Conservation (phyloP, 2,888 invertebrate genomes). For the Heliconius charithonia region DNA sequence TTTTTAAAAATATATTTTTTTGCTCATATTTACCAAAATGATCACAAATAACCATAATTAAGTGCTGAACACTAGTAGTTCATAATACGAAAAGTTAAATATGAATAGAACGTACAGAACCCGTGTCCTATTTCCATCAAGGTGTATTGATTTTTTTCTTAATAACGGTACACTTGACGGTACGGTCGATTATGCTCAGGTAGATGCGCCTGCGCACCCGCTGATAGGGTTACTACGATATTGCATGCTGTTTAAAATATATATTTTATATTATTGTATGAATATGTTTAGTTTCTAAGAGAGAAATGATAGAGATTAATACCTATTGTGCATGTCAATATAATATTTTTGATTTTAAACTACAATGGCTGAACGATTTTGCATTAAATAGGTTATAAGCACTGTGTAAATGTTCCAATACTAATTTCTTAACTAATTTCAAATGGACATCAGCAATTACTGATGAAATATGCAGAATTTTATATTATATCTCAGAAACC, state of each 20-base stretch:
- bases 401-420: not conserved
- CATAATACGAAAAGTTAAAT: not conserved
- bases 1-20: no score
- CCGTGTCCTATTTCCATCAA: conserved; percentile 31
- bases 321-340: not conserved
- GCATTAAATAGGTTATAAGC: not conserved
- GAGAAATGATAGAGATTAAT: not conserved
- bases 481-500: not conserved
- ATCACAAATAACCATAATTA: not conserved
- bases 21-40: no score
- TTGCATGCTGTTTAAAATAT: conserved; percentile 18
- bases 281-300: not conserved
- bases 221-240: conserved; percentile 40
- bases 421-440: not conserved
- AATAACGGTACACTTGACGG: conserved; percentile 45
- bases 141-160: conserved; percentile 35
- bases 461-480: not conserved
- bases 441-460: not conserved
- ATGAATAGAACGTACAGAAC: conserved; percentile 27
- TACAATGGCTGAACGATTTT: not conserved
- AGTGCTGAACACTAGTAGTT: not conserved
- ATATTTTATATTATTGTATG: conserved; percentile 1
- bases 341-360: not conserved
- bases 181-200: conserved; percentile 47
- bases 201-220: conserved; percentile 55